A percentile compares a stretch with the other conserved stretches of the same genome.
Conservation (phyloP, 2,797 vertebrate species). For the Sternarchorhynchus goeldii region DNA sequence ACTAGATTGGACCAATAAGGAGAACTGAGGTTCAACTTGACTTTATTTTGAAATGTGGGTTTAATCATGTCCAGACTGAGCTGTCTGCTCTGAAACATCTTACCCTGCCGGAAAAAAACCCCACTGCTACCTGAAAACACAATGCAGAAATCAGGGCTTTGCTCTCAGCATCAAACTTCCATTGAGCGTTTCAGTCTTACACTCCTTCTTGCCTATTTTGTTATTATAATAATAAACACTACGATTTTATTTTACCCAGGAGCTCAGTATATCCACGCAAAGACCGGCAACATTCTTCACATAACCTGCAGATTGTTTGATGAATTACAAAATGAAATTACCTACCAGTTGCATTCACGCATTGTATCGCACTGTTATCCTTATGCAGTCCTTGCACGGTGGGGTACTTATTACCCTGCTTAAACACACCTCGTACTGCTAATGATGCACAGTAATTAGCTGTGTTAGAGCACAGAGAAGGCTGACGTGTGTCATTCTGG, state of each 20-base stretch:
- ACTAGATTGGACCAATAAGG: constrained; percentile 48
- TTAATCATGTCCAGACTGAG: constrained; percentile 45
- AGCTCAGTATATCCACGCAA: constrained; percentile 7
- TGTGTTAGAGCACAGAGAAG: not conserved
- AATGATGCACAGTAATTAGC: constrained; percentile 19
- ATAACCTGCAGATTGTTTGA: not conserved
- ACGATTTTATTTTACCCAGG: constrained; percentile 8
- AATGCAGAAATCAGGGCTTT: constrained; percentile 19
- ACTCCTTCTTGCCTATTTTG: not conserved
- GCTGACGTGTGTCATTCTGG: not conserved
- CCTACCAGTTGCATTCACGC: not conserved
- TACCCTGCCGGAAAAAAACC: constrained; percentile 25
- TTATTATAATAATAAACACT: not conserved
- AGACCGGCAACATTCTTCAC: constrained; percentile 2
- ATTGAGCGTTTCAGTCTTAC: constrained; percentile 11
- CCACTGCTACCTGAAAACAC: constrained; percentile 1
- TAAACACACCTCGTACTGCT: constrained; percentile 15
- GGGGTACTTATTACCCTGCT: not conserved
- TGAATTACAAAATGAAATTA: too few species aligned
- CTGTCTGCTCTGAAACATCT: constrained; percentile 23
- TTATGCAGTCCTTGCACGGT: not conserved
- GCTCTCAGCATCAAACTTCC: constrained; percentile 20
- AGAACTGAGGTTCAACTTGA: constrained; percentile 45
- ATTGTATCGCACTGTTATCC: not conserved
- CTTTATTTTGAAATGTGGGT: constrained; percentile 24